Percentiles rank a stretch among this genome's conserved stretches.
phyloP scores from a whole-genome alignment of 2,888 invertebrate genomes.

The Autographa gamma region DNA sequence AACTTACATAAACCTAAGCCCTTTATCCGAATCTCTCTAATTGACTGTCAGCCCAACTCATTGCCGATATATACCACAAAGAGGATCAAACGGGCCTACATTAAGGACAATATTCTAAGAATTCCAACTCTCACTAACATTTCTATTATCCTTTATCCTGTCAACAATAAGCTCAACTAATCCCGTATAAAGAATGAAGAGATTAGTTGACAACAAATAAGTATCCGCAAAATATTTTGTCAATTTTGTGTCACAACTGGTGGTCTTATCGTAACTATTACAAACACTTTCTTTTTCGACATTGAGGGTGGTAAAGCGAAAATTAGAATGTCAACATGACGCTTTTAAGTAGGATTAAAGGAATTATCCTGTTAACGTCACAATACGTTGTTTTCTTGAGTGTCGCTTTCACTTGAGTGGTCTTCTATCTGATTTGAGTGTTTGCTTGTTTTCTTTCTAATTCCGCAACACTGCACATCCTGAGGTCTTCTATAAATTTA shows the following conservation, averaged over 20 bases:
- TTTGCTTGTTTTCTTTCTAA: slow-evolving; percentile 26
- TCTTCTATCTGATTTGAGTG: slow-evolving; percentile 34
- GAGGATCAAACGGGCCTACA: slow-evolving; percentile 35
- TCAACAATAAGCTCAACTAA: slow-evolving; percentile 62
- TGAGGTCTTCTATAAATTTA: slow-evolving; percentile 16
- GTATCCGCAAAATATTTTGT: slow-evolving; percentile 83
- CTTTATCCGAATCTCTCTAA: neutral
- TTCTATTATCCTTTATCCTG: slow-evolving; percentile 53
- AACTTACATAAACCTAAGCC: neutral
- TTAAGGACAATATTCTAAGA: slow-evolving; percentile 32
- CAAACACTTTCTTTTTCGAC: slow-evolving; percentile 76
- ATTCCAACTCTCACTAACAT: slow-evolving; percentile 59
- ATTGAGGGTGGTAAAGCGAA: slow-evolving; percentile 69
- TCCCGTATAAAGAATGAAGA: slow-evolving; percentile 68
- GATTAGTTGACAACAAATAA: slow-evolving; percentile 73
- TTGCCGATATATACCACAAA: slow-evolving; percentile 11
- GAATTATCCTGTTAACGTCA: slow-evolving; percentile 65
- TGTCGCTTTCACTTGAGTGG: slow-evolving; percentile 66
- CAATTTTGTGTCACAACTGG: slow-evolving; percentile 82
- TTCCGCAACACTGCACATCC: slow-evolving; percentile 28
- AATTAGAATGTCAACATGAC: slow-evolving; percentile 84
- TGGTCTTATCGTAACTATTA: slow-evolving; percentile 76
- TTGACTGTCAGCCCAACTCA: slow-evolving; percentile 11
- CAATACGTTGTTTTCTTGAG: slow-evolving; percentile 70
- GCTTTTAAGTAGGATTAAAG: slow-evolving; percentile 63